phyloP scores from a whole-genome alignment of 2,888 invertebrate genomes.

The Meteorus colon region DNA sequence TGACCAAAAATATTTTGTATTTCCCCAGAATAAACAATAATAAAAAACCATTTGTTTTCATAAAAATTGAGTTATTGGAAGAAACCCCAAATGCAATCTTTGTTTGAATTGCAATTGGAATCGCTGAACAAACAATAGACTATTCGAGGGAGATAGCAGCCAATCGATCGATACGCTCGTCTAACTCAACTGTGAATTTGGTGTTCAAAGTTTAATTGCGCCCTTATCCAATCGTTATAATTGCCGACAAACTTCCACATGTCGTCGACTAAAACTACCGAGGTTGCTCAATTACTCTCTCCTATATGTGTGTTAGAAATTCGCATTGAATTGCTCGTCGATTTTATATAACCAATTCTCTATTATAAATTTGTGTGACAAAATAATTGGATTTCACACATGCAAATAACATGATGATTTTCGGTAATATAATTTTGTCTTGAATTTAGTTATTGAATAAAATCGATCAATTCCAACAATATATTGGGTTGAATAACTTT shows the following conservation, averaged over 20 bases:
- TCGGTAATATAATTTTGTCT: not conserved
- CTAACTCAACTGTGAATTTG: conserved; percentile 53
- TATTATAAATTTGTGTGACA: not conserved
- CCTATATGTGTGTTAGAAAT: conserved; percentile 30
- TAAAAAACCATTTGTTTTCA: not conserved
- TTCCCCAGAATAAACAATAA: not conserved
- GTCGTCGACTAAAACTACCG: conserved; percentile 42
- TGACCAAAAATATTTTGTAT: not conserved
- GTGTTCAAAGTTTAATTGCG: conserved; percentile 65
- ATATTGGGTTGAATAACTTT: not conserved
- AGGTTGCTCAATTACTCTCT: conserved; percentile 35
- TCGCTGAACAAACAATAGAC: conserved; percentile 46
- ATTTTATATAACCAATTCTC: conserved; percentile 24
- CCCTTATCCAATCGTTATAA: conserved; percentile 61
- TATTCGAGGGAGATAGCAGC: conserved; percentile 34
- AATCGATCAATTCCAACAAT: not conserved
- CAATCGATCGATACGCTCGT: conserved; percentile 54
- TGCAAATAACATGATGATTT: not conserved
- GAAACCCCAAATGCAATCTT: not conserved
- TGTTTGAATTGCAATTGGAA: not conserved
- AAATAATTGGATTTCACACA: not conserved
- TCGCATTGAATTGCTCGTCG: conserved; percentile 35
- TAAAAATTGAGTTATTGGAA: too few species aligned
- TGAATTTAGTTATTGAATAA: not conserved
- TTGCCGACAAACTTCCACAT: conserved; percentile 58